phyloP scores from a whole-genome alignment of 2,113 vertebrate species.

The Terrapene triunguis region DNA sequence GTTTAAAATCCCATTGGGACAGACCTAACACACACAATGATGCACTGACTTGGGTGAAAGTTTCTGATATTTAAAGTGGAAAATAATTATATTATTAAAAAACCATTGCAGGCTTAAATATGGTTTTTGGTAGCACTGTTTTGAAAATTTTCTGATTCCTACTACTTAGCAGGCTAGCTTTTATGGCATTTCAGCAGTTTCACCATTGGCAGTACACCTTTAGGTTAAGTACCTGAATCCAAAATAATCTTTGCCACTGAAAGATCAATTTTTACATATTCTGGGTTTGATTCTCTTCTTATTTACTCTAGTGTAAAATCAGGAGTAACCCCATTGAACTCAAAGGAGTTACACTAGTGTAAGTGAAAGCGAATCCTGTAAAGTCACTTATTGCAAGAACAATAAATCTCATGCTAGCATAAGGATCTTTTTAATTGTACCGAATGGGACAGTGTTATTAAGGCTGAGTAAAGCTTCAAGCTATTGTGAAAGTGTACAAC shows the following conservation, averaged over 20 bases:
- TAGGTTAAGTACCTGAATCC: not conserved
- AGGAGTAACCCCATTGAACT: not conserved
- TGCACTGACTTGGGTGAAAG: not conserved
- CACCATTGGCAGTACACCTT: not conserved
- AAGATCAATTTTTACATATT: not conserved
- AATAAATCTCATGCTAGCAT: not conserved
- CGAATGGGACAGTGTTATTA: not conserved
- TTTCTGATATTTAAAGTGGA: not conserved
- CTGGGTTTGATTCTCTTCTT: not conserved
- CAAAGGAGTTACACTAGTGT: not conserved
- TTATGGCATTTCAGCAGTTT: not conserved
- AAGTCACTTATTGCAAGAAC: not conserved
- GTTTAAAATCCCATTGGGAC: rapidly evolving
- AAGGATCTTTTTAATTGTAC: not conserved
- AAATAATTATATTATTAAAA: not conserved
- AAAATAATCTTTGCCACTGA: not conserved
- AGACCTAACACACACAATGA: not conserved
- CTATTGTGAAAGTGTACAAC: not conserved
- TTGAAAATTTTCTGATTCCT: not conserved
- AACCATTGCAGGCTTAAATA: not conserved
- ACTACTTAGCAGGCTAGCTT: not conserved
- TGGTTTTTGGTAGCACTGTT: not conserved
- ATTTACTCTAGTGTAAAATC: not conserved
- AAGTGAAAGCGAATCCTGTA: not conserved
- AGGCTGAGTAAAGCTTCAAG: rapidly evolving